Evolutionary conservation across 2,888 invertebrate genomes (phyloP).

Genomic region (Athalia circularis): DNA sequence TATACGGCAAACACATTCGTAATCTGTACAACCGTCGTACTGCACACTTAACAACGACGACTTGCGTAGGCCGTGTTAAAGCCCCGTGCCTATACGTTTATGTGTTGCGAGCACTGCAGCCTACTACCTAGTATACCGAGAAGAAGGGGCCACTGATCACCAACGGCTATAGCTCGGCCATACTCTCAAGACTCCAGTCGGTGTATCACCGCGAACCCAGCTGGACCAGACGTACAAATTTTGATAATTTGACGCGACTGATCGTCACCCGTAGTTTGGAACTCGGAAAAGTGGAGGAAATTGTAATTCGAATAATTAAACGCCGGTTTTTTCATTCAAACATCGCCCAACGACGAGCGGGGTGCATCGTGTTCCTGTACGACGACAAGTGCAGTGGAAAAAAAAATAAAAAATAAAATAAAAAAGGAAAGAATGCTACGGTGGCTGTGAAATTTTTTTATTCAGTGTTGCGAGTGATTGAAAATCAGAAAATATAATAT

Average conservation of each 20-base stretch:
- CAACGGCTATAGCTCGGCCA: slow-evolving; percentile 31
- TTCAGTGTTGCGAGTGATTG: too few species aligned
- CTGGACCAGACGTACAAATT: slow-evolving; percentile 2
- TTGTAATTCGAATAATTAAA: background rate
- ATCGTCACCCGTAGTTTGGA: background rate
- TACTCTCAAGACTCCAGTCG: slow-evolving; percentile 38
- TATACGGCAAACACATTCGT: background rate
- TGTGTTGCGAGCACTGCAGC: background rate
- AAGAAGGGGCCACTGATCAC: slow-evolving; percentile 30
- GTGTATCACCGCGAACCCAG: slow-evolving; percentile 35
- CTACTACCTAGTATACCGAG: slow-evolving; percentile 9
- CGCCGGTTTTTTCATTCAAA: too few species aligned
- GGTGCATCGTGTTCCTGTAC: background rate
- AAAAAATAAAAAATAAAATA: too few species aligned
- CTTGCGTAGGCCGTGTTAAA: background rate
- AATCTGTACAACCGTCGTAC: background rate
- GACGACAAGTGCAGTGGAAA: background rate
- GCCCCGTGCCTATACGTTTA: background rate
- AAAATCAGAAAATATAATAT: too few species aligned
- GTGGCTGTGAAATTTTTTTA: too few species aligned
- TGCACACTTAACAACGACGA: background rate
- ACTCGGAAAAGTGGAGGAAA: too few species aligned
- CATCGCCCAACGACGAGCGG: background rate
- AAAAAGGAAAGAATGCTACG: too few species aligned
- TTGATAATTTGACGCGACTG: background rate